Percentiles rank a stretch among this genome's conserved stretches.
Conservation (phyloP, 2,888 invertebrate species). For the Phytoseiulus persimilis region DNA sequence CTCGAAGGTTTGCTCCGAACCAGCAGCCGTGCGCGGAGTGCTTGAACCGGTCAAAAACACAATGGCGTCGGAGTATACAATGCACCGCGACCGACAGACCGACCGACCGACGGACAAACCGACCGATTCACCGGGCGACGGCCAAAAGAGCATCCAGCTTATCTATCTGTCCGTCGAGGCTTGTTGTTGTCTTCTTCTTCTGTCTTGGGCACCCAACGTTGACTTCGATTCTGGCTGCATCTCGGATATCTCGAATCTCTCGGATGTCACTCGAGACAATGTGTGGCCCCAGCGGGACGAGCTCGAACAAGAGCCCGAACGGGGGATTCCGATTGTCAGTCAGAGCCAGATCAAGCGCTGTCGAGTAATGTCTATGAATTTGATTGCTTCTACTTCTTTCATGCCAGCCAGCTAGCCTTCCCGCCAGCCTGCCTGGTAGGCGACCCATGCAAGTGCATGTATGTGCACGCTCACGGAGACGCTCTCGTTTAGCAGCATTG, state of each 20-base stretch:
- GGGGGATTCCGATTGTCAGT: slow-evolving; percentile 5
- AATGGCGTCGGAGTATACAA: neutral
- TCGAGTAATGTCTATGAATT: slow-evolving; percentile 5
- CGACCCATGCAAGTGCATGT: neutral
- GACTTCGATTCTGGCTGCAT: neutral
- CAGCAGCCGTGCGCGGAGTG: neutral
- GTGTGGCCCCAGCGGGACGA: neutral
- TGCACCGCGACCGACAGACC: neutral
- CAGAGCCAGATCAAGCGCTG: slow-evolving; percentile 5
- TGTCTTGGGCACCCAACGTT: slow-evolving; percentile 5
- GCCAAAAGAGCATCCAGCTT: neutral
- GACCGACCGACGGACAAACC: neutral
- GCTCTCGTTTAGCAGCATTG: neutral
- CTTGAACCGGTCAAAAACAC: neutral
- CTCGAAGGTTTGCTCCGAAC: neutral
- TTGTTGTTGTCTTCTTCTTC: neutral
- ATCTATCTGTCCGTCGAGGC: neutral
- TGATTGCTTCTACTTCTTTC: neutral
- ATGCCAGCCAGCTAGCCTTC: neutral
- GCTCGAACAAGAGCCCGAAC: neutral
- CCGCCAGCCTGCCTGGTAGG: neutral
- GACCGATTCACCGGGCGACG: neutral
- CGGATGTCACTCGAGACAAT: slow-evolving; percentile 5
- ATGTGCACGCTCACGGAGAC: neutral
- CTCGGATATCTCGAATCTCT: slow-evolving; percentile 5